Base-by-base conservation (phyloP, 2,888 invertebrate species). In the Phortica okadai region DNA sequence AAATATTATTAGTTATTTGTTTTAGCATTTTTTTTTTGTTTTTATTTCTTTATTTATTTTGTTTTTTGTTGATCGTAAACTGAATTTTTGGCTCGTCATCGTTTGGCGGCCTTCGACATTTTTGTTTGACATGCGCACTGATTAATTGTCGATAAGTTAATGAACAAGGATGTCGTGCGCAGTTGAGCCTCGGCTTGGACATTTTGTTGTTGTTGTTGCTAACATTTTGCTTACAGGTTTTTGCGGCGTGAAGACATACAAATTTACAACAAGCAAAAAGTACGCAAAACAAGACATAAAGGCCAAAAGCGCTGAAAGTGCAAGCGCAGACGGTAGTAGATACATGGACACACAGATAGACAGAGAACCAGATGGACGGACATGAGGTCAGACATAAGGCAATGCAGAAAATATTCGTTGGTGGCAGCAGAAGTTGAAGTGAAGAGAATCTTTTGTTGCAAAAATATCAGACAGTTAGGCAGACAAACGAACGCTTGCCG, bases 341-440 rank as follows among this genome's bases (percentile, higher is more conserved):
- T 78, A 79, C 79, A 81, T 78, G 79, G 77, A 58, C 76, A 77
- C 56, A 42, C 56, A 56, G 59, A 14, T 69, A 78, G 78, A 73
- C 76, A 77, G 78, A 81, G 73, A 66, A 8, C 6, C 75, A 21
- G 21, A 21, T 21, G 21, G 21, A 50, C 50, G 50, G 8, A 50
- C 14, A 14, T 8, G 10, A 11, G 14, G 50, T 14, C 50, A 50
- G 50, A 2, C 50, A 45, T 45, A 45, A 6, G 10, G 45, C 45
- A 10, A 10, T 45, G 45, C 45, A 77, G 10, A 8, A 10, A 45
- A 76, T 21, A 21, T 21, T 21, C 21, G 21, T 21, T 21, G 21
- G 21, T 21, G 21, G 21, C 21, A 21, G 21, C 21, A 33, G 1
- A 2, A 33, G 33, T 33, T 33, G 33, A 4, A 33, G 33, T 33